Evolutionary conservation across 2,797 vertebrate species (phyloP).

Genomic region (Tapirus indicus): DNA sequence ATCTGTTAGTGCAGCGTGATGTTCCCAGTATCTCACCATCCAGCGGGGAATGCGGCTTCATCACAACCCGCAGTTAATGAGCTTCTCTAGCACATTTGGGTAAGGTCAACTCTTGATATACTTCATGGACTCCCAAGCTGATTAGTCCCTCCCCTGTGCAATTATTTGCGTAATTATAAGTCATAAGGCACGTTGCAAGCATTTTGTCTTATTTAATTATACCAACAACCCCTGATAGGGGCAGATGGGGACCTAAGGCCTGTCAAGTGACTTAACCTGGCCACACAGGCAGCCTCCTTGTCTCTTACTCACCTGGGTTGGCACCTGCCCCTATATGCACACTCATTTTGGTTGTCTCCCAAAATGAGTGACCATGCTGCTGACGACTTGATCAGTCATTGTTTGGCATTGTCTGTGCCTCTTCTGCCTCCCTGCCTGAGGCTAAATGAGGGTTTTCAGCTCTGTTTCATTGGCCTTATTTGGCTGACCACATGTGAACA

Average conservation of each 20-base stretch:
- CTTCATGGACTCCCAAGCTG: neutral
- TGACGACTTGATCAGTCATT: neutral
- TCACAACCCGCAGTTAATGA: neutral
- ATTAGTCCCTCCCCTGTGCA: neutral
- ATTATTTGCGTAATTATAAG: slow-evolving; percentile 38
- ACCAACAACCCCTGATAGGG: neutral
- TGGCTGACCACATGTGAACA: neutral
- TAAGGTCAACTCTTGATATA: neutral
- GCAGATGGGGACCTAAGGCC: neutral
- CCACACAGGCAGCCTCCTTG: neutral
- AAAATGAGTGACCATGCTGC: neutral
- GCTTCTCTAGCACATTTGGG: neutral
- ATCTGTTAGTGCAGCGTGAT: neutral
- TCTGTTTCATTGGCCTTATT: neutral
- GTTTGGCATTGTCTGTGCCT: neutral
- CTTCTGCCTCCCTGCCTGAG: neutral
- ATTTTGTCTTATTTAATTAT: slow-evolving; percentile 43
- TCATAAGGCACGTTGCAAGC: neutral
- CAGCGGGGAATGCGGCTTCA: neutral
- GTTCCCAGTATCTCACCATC: neutral
- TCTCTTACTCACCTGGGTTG: neutral
- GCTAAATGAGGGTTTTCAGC: neutral
- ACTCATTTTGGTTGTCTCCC: neutral
- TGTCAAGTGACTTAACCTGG: neutral
- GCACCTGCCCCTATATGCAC: neutral